phyloP scores from a whole-genome alignment of 2,797 vertebrate genomes.

The Hoplostethus mediterraneus region DNA sequence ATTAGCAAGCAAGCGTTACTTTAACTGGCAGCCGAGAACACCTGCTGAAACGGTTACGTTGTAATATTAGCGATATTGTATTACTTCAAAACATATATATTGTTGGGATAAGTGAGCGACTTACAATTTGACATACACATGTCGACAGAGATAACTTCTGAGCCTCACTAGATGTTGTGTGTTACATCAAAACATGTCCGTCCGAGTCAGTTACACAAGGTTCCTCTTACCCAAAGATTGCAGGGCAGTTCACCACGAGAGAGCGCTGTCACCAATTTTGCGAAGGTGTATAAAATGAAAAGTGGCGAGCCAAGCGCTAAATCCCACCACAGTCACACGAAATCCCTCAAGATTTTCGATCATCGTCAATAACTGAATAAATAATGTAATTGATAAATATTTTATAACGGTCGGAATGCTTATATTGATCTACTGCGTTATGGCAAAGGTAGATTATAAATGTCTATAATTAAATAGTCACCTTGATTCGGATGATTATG shows the following conservation, averaged over 20 bases:
- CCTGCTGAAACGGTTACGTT: too few species aligned
- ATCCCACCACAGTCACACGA: too few species aligned
- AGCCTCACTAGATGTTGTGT: constrained; percentile 65
- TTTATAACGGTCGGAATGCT: background rate
- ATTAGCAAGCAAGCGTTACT: background rate
- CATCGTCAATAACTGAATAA: background rate
- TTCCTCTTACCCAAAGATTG: constrained; percentile 51
- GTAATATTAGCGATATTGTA: fast-evolving
- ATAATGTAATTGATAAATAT: too few species aligned
- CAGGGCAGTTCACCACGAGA: constrained; percentile 29
- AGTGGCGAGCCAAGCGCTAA: background rate
- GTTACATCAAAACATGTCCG: constrained; percentile 77
- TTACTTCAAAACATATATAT: constrained; percentile 38
- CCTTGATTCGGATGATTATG: background rate
- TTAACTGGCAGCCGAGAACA: background rate
- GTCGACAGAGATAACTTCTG: constrained; percentile 26
- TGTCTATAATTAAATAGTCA: too few species aligned
- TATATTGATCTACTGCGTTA: too few species aligned
- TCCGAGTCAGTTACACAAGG: background rate
- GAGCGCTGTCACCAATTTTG: constrained; percentile 25
- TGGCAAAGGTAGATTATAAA: too few species aligned
- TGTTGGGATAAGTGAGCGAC: background rate
- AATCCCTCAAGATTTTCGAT: background rate
- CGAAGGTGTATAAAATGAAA: background rate
- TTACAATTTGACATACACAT: constrained; percentile 49